Conservation (phyloP, 2,888 invertebrate species). For the Drosophila melanosoma region DNA sequence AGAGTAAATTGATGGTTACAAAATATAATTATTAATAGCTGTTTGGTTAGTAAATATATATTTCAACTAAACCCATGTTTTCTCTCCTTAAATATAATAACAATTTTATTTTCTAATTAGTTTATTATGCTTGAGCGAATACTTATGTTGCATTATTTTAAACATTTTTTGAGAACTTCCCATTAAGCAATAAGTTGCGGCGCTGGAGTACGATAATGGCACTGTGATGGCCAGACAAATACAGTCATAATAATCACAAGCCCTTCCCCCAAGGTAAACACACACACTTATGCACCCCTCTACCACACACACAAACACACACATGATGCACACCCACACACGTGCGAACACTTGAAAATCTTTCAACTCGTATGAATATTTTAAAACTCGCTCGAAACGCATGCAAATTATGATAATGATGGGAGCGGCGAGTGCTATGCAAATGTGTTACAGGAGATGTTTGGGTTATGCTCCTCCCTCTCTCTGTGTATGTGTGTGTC, state of each 20-base stretch:
- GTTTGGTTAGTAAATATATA: not conserved
- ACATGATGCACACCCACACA: slow-evolving; percentile 53
- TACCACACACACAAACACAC: slow-evolving; percentile 39
- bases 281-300: slow-evolving; percentile 13
- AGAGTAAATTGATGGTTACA: not conserved
- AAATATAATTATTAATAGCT: not conserved
- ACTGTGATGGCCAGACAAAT: slow-evolving; percentile 44
- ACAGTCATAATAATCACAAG: slow-evolving; percentile 27
- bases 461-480: slow-evolving; percentile 7
- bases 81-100: not conserved
- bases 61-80: not conserved
- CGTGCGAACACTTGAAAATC: slow-evolving; percentile 72
- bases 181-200: slow-evolving; percentile 29
- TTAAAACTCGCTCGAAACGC: slow-evolving; percentile 67
- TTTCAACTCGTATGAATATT: slow-evolving; percentile 72
- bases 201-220: slow-evolving; percentile 10
- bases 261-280: slow-evolving; percentile 21
- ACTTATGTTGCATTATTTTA: not conserved
- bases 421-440: slow-evolving; percentile 65
- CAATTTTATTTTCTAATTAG: not conserved
- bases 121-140: not conserved
- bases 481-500: slow-evolving; percentile 2
- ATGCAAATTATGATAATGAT: slow-evolving; percentile 80
- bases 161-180: slow-evolving; percentile 6
- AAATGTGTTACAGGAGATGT: slow-evolving; percentile 43